Conservation (phyloP, 2,797 vertebrate genomes). For the Hippopotamyrus pictus region DNA sequence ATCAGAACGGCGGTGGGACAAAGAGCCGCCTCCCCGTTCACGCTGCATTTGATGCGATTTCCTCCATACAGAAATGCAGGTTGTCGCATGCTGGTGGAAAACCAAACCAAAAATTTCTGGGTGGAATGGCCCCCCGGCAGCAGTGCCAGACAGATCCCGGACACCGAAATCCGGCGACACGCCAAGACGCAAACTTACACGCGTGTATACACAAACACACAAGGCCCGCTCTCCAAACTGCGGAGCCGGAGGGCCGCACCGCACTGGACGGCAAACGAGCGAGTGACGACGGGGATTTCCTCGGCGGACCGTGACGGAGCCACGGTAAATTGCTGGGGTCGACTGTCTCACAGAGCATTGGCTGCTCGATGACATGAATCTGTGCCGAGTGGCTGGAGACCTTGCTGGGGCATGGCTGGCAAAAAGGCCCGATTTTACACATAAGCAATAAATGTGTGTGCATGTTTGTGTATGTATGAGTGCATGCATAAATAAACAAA, state of each 20-base stretch:
- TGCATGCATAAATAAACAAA: neutral
- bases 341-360: constrained; percentile 23
- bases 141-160: neutral
- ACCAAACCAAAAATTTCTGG: neutral
- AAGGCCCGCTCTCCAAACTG: neutral
- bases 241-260: constrained; percentile 13
- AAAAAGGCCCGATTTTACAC: neutral
- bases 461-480: neutral
- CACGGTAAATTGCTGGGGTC: constrained; percentile 27
- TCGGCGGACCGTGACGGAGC: constrained; percentile 2
- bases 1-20: neutral
- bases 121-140: neutral
- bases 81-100: neutral
- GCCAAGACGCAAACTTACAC: neutral
- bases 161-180: neutral
- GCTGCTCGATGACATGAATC: constrained; percentile 18
- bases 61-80: neutral
- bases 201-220: neutral
- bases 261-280: constrained; percentile 28
- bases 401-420: neutral
- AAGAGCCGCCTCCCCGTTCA: neutral
- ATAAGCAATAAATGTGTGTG: neutral
- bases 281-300: constrained; percentile 23
- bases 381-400: neutral
- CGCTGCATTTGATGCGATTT: neutral